Evolutionary conservation across 2,888 invertebrate genomes (phyloP), one percentile per base, ranked within the genome.

Genomic region (Acleris holmiana): DNA sequence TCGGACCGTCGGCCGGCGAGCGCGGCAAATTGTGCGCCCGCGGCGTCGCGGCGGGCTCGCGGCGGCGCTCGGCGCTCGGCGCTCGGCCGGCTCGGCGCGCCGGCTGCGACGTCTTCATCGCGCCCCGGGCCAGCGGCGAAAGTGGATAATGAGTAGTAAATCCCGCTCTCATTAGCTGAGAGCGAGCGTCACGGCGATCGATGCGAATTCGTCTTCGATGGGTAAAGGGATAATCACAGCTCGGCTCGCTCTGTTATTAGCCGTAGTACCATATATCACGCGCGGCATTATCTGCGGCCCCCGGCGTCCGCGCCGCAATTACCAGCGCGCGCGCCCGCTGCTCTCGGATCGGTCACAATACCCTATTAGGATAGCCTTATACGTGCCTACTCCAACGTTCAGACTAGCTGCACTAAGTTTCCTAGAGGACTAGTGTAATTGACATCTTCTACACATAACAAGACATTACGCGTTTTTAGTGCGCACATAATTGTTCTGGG

Each of bases 141-240:
- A 91, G 89, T 91, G 89, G 91, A 91, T 91, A 91, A 92, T 92
- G 85, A 90, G 85, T 88, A 87, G 86, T 86, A 84, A 89, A 91
- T 86, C 86, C 87, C 74, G 84, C 85, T 78, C 90, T 92, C 91
- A 91, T 92, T 92, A 92, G 86, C 83, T 78, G 83, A 82, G 86
- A 84, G 81, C 85, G 82, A 86, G 80, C 85, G 78, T 86, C 86
- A 88, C 83, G 75, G 70, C 85, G 83, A 86, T 89, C 89, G 89
- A 89, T 89, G 85, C 86, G 83, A 86, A 88, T 90, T 86, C 89
- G 88, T 88, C 88, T 88, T 86, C 82, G 82, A 81, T 79, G 75
- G 78, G 87, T 85, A 89, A 89, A 89, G 86, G 89, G 88, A 91
- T 91, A 91, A 92, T 90, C 90, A 88, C 79, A 80, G 82, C 83